These are phyloP conservation scores for Scopus umbretta DNA, from an alignment of 2,113 vertebrate species.

Conservation along the genomic window DNA sequence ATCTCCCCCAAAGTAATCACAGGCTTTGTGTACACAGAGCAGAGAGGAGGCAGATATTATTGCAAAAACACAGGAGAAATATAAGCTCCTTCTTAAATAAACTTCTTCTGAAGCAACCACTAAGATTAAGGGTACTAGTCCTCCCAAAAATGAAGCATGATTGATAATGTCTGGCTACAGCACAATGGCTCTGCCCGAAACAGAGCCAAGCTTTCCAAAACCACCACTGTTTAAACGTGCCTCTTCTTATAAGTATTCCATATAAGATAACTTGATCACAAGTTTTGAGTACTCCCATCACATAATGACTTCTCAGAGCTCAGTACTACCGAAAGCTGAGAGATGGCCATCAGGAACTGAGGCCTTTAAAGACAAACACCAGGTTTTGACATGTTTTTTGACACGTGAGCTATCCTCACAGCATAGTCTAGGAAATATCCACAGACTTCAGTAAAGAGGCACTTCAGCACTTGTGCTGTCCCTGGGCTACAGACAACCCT, in stretches of 20 bases:
- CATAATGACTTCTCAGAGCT: not conserved
- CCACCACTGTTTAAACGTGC: not conserved
- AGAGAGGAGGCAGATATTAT: not conserved
- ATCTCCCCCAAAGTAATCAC: not conserved
- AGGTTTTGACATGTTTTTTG: not conserved
- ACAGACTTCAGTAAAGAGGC: not conserved
- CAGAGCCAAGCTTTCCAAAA: not conserved
- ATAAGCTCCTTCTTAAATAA: not conserved
- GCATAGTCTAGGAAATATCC: not conserved
- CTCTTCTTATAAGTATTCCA: not conserved
- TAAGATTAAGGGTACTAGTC: not conserved
- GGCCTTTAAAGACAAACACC: not conserved
- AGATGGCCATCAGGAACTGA: not conserved
- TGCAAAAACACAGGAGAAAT: constrained; percentile 3
- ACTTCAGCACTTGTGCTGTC: not conserved
- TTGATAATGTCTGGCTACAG: not conserved
- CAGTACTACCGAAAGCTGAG: not conserved
- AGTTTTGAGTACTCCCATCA: not conserved
- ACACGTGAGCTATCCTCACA: not conserved
- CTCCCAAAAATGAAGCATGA: not conserved
- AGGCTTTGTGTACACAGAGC: not conserved
- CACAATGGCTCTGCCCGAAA: fast-evolving
- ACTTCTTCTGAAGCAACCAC: not conserved
- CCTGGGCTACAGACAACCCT: not conserved
- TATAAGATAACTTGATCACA: not conserved